Conservation (phyloP, 2,797 vertebrate genomes). For the Anguilla marmorata region DNA sequence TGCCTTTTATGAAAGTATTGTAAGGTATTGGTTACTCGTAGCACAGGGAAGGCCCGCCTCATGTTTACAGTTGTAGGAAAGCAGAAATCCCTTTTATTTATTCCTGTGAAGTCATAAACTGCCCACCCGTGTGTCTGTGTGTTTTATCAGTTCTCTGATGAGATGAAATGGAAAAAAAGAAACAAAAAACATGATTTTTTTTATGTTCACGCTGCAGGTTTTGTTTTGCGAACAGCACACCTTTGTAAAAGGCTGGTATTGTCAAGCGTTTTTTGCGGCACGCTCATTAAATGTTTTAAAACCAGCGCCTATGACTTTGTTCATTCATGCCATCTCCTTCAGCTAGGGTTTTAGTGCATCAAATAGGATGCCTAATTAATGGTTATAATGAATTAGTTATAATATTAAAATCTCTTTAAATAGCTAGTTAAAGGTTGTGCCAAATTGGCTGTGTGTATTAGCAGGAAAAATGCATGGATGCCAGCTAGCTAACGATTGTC, state of each 20-base stretch:
- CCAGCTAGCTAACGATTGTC: too few species aligned
- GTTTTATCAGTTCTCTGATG: conserved; percentile 16
- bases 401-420: too few species aligned
- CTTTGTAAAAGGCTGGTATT: conserved; percentile 45
- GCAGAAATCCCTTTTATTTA: background rate
- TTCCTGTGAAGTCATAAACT: background rate
- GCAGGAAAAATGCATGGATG: too few species aligned
- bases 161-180: background rate
- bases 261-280: conserved; percentile 41
- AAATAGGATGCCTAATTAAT: background rate
- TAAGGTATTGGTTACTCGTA: conserved; percentile 35
- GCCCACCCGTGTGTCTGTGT: conserved; percentile 34
- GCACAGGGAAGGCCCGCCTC: conserved; percentile 35
- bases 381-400: background rate
- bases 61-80: conserved; percentile 39
- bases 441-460: too few species aligned
- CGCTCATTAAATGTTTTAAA: conserved; percentile 57
- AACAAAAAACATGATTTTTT: background rate
- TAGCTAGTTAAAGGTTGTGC: too few species aligned
- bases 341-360: background rate
- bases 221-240: conserved; percentile 29
- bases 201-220: conserved; percentile 21
- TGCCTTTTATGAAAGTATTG: conserved; percentile 4
- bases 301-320: background rate
- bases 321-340: background rate